These are phyloP conservation scores for Eulithis prunata DNA, from an alignment of 2,888 invertebrate genomes.

Conservation along the genomic window DNA sequence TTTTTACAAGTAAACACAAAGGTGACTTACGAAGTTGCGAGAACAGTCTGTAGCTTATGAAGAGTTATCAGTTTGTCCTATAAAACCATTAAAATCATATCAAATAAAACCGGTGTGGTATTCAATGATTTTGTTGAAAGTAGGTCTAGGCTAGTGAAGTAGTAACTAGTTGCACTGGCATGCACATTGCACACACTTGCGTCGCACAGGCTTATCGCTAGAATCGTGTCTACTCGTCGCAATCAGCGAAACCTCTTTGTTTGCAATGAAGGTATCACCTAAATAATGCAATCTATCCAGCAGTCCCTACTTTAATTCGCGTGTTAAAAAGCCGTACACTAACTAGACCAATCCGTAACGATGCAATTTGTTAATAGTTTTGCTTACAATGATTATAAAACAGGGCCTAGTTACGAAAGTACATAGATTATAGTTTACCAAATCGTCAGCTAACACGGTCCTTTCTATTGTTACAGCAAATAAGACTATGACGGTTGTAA, in stretches of 20 bases:
- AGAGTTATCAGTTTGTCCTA: constrained; percentile 4
- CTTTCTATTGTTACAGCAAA: constrained; percentile 78
- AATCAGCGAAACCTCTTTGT: constrained; percentile 21
- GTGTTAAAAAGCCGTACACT: constrained; percentile 23
- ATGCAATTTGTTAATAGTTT: constrained; percentile 23
- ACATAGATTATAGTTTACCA: constrained; percentile 6
- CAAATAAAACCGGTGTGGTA: constrained; percentile 10
- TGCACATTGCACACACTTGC: constrained; percentile 41
- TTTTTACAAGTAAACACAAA: constrained; percentile 23
- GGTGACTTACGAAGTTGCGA: constrained; percentile 14
- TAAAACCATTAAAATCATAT: constrained; percentile 8
- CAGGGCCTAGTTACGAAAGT: constrained; percentile 16
- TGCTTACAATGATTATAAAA: constrained; percentile 16
- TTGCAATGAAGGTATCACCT: constrained; percentile 17
- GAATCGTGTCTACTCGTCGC: constrained; percentile 16
- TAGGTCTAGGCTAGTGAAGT: constrained; percentile 55
- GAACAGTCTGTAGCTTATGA: too few relatives aligned
- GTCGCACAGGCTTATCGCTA: constrained; percentile 29
- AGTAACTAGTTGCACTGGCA: constrained; percentile 42
- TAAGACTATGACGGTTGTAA: constrained; percentile 82
- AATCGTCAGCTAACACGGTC: constrained; percentile 27
- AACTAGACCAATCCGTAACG: constrained; percentile 19
- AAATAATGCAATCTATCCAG: constrained; percentile 25
- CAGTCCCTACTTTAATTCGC: constrained; percentile 11
- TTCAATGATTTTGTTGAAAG: constrained; percentile 46